Evolutionary conservation across 2,888 invertebrate genomes (phyloP), one percentile per base, ranked within the genome.

Genomic region (Polydrusus tereticollis): DNA sequence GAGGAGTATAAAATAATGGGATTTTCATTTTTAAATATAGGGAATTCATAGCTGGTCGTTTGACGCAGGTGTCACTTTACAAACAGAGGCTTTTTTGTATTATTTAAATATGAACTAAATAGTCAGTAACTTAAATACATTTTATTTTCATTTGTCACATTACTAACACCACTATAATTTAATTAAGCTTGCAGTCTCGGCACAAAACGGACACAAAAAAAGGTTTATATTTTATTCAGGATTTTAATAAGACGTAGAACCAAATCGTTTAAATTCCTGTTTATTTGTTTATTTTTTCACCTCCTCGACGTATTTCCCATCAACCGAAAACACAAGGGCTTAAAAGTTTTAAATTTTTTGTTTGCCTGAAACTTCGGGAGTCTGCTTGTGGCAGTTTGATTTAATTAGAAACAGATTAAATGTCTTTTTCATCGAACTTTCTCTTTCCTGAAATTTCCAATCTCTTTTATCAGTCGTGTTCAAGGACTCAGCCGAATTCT

Each of bases 371-470:
- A 60, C 23, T 66, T 50, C 20, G 23, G 3, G 10, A 55, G 50
- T 50, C 60, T 59, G 68, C 14, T 45, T 8, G 50, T 67, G 67
- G 59, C 59, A 45, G 38, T 60, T 62, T 69, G 41, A 69, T 62
- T 62, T 69, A 62, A 69, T 69, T 69, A 69, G 52, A 69, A 52
- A 36, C 47, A 26, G 47, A 67, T 59, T 67, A 59, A 47, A 43
- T 59, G 67, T 36, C 47, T 20, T 67, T 59, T 50, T 50, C 36
- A 36, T 36, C 36, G 41, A 43, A 43, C 14, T 16, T 43, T 43
- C 41, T 43, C 41, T 43, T n/a, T 43, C 16, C 41, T 43, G 14
- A 16, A 43, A 43, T 16, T 43, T 43, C 41, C 41, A 43, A 43
- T 43, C 16, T 16, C 14, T 43, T 43, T 43, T 43, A 43, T 43